phyloP scores from a whole-genome alignment of 2,113 vertebrate genomes.

The Indri indri region DNA sequence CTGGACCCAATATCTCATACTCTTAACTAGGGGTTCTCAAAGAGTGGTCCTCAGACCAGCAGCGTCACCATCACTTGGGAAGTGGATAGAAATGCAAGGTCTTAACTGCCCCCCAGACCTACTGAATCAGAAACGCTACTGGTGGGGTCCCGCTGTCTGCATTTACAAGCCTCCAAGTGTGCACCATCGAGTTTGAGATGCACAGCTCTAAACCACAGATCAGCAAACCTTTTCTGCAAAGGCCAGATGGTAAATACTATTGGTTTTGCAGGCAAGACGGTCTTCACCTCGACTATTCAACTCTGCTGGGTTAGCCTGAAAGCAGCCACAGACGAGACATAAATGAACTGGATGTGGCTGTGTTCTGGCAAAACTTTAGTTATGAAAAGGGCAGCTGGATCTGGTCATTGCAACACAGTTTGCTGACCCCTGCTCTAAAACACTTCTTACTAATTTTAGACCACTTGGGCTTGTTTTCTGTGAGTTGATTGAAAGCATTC shows the following conservation, averaged over 20 bases:
- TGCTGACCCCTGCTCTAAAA: background rate
- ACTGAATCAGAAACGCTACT: background rate
- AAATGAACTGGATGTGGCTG: background rate
- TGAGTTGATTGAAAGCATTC: background rate
- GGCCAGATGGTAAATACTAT: accelerated
- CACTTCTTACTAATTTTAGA: background rate
- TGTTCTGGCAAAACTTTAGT: background rate
- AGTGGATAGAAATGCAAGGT: background rate
- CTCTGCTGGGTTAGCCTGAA: too few relatives aligned
- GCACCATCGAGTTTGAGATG: background rate
- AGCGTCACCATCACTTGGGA: background rate
- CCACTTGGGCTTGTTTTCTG: background rate
- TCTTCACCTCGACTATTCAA: background rate
- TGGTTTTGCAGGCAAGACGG: too few relatives aligned
- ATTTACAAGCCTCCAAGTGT: background rate
- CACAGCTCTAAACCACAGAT: background rate
- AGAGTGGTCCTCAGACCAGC: background rate
- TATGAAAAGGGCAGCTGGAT: background rate
- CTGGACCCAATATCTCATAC: background rate
- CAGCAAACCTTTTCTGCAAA: background rate
- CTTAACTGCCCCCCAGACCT: background rate
- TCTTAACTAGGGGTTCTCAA: background rate
- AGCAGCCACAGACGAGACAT: too few relatives aligned
- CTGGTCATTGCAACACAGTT: background rate
- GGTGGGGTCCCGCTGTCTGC: background rate